Base-by-base conservation (phyloP, 2,888 invertebrate genomes). In the Ceramica pisi region DNA sequence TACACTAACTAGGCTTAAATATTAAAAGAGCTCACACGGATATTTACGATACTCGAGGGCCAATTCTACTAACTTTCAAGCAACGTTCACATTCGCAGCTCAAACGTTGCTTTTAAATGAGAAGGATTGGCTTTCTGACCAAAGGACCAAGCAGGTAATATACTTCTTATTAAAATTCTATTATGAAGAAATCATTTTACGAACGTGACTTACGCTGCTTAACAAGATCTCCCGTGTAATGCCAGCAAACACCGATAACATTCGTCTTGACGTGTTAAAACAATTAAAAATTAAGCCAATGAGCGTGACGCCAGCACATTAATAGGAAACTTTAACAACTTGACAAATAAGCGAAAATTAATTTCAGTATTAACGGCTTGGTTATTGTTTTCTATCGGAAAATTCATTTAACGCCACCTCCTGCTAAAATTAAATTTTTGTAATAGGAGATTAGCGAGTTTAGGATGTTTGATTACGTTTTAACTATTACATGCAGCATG, bases 301-400 rank as follows among this genome's bases (percentile, higher is more conserved):
- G 88, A 82, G 90, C 95, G 94, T 95, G 89, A 89, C 95, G 89
- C 66, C 75, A 91, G 70, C 84, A 86, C 90, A 90, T 95, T 92
- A 94, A 90, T 89, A 83, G 77, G 65, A 75, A 78, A 90, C 89
- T 90, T 94, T 94, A 91, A 95, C 94, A 93, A 92, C 90, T 93
- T 95, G 89, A 94, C 94, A 95, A 94, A 91, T 94, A 90, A 90
- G 91, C 90, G 89, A 91, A 93, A 94, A 94, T 94, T 94, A 92
- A 94, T 93, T 93, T 93, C 90, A 85, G 84, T 91, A 92, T 91
- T 89, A 85, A 82, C 78, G 71, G 83, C 56, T 59, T 57, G 67
- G 64, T 86, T 85, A 85, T 85, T 80, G 88, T 84, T 92, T 91
- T 87, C 86, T 87, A 90, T 89, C 78, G 74, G 61, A 74, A 88